phyloP scores from a whole-genome alignment of 2,888 invertebrate genomes.

The Amblyjoppa fuscipennis region DNA sequence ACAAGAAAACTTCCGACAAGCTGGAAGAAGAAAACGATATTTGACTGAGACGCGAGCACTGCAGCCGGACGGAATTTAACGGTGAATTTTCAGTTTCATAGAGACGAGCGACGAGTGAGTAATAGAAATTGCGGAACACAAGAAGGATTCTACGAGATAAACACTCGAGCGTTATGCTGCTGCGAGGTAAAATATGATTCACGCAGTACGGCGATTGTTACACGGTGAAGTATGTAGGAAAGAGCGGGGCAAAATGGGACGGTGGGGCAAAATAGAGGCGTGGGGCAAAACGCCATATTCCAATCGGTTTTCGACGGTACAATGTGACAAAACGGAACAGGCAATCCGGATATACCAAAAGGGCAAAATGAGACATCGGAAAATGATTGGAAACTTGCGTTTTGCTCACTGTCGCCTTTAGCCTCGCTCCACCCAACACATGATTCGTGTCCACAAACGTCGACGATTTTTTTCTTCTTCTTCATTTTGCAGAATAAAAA shows the following conservation, averaged over 20 bases:
- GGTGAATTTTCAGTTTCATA: neutral
- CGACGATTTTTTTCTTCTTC: too few relatives aligned
- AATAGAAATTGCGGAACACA: neutral
- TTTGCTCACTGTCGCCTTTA: too few relatives aligned
- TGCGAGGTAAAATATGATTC: neutral
- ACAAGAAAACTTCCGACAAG: constrained; percentile 25
- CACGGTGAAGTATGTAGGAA: neutral
- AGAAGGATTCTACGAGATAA: neutral
- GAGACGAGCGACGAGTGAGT: neutral
- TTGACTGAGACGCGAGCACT: neutral
- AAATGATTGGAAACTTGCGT: too few relatives aligned
- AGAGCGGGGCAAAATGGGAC: too few relatives aligned
- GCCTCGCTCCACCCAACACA: too few relatives aligned
- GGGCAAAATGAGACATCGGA: too few relatives aligned
- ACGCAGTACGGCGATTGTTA: neutral
- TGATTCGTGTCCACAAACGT: neutral
- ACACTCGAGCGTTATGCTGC: neutral
- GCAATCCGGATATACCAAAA: too few relatives aligned
- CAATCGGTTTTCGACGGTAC: too few relatives aligned
- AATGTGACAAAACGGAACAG: too few relatives aligned
- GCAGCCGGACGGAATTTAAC: constrained; percentile 10
- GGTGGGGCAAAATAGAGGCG: too few relatives aligned
- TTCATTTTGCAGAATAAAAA: too few relatives aligned
- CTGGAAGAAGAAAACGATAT: neutral
- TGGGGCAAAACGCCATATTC: too few relatives aligned